phyloP scores from a whole-genome alignment of 2,888 invertebrate genomes.

The Tenthredo livida region DNA sequence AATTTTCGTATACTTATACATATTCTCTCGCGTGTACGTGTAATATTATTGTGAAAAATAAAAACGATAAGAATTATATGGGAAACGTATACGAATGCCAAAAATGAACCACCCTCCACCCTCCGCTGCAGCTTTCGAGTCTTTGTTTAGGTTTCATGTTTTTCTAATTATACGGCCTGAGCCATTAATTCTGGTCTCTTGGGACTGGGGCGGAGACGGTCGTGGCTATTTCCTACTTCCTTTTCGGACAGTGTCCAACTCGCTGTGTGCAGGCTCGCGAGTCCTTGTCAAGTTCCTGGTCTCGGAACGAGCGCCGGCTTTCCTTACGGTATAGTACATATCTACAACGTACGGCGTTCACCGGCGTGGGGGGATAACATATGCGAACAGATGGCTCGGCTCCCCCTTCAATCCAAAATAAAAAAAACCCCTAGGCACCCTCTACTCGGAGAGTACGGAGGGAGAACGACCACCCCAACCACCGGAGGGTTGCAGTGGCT shows the following conservation, averaged over 20 bases:
- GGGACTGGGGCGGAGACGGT: conserved; percentile 18
- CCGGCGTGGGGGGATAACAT: conserved; percentile 67
- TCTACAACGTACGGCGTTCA: neutral
- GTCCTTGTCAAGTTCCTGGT: conserved; percentile 53
- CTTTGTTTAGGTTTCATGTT: conserved; percentile 45
- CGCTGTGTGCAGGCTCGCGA: neutral
- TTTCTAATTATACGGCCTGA: conserved; percentile 33
- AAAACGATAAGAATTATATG: neutral
- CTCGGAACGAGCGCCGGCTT: conserved; percentile 20
- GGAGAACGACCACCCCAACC: conserved; percentile 49
- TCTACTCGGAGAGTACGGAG: conserved; percentile 36
- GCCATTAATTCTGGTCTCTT: neutral
- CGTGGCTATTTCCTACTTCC: conserved; percentile 46
- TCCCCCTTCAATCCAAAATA: conserved; percentile 58
- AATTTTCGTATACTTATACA: neutral
- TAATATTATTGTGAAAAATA: neutral
- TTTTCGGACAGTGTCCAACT: conserved; percentile 33
- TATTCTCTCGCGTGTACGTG: neutral
- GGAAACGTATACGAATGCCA: neutral
- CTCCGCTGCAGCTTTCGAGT: neutral
- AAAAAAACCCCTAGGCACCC: conserved; percentile 42
- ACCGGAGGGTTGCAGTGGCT: conserved; percentile 51
- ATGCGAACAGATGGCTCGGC: conserved; percentile 74
- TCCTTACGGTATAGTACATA: conserved; percentile 32
- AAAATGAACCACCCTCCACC: neutral